Conservation (phyloP, 2,797 vertebrate species). For the Cossypha caffra region DNA sequence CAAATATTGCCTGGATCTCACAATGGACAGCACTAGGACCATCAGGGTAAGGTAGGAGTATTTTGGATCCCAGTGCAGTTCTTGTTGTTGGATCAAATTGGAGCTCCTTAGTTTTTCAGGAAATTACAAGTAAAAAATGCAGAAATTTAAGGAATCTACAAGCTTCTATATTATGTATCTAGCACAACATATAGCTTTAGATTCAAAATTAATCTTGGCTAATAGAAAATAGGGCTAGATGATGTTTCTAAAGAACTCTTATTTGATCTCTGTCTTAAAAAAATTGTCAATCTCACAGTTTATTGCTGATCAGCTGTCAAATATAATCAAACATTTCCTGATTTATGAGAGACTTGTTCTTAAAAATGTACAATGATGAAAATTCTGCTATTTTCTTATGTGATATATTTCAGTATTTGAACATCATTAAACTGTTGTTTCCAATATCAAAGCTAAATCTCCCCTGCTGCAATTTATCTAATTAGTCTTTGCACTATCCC, state of each 20-base stretch:
- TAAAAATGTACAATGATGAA: background rate
- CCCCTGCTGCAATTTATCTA: background rate
- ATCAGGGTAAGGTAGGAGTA: background rate
- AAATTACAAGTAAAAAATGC: background rate
- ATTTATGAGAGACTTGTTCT: background rate
- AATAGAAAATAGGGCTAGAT: background rate
- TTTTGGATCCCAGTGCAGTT: background rate
- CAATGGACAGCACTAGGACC: background rate
- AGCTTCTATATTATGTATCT: background rate
- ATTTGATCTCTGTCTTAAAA: background rate
- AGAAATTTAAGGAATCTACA: background rate
- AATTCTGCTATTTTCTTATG: background rate
- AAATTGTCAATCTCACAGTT: background rate
- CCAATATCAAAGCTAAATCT: background rate
- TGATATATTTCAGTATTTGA: background rate
- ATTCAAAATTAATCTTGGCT: background rate
- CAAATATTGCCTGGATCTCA: background rate
- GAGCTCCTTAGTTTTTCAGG: background rate
- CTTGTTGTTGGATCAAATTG: background rate
- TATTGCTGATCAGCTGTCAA: background rate
- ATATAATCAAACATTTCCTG: background rate
- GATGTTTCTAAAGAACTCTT: background rate
- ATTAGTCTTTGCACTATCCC: background rate
- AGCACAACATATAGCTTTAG: background rate
- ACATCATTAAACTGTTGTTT: background rate